Conservation (phyloP, 2,113 vertebrate species). For the Rhabdomys dilectus region DNA sequence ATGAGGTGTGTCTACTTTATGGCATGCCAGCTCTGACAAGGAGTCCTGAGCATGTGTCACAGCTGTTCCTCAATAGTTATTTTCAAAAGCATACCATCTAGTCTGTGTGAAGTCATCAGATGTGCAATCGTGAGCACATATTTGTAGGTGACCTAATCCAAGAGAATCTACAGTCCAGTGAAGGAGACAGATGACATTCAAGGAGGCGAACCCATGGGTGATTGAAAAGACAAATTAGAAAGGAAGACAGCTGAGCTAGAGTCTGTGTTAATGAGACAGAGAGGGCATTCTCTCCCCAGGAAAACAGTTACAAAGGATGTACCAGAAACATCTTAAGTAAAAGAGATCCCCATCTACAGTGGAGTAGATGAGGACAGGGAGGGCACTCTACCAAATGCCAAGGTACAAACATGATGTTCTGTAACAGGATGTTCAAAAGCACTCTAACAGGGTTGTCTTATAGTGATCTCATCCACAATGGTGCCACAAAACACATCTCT, state of each 20-base stretch:
- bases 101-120: background rate
- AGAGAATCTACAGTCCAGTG: background rate
- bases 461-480: background rate
- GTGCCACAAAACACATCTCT: background rate
- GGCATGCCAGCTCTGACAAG: background rate
- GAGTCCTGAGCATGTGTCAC: background rate
- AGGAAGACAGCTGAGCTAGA: background rate
- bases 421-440: no score
- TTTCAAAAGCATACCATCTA: background rate
- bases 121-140: background rate
- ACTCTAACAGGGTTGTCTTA: no score
- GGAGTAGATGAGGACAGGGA: background rate
- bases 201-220: background rate
- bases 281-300: background rate
- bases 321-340: no score
- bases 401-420: background rate
- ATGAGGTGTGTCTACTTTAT: background rate
- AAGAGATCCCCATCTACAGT: no score
- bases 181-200: background rate
- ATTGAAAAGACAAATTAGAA: background rate
- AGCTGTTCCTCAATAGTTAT: background rate
- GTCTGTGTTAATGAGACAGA: background rate
- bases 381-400: background rate
- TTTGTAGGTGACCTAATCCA: background rate
- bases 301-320: background rate